A percentile compares a stretch with the other conserved stretches of the same genome.
phyloP scores from a whole-genome alignment of 2,113 vertebrate species.

The Geococcyx californianus region DNA sequence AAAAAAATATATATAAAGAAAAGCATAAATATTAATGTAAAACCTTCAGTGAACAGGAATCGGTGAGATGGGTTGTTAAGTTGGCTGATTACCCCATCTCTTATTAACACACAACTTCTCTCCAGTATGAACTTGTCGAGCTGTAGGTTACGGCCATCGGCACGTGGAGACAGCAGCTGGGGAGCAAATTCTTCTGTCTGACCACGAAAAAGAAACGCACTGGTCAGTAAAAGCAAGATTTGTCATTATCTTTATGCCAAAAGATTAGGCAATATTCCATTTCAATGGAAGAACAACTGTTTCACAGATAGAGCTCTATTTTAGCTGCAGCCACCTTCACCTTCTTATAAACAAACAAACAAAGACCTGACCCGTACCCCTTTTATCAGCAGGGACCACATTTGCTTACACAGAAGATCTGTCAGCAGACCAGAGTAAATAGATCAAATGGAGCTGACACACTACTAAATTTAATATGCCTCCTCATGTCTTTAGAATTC shows the following conservation, averaged over 20 bases:
- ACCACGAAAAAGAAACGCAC: neutral
- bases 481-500: constrained; percentile 56
- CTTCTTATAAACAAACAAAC: neutral
- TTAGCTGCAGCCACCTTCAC: neutral
- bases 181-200: neutral
- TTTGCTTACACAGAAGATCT: constrained; percentile 19
- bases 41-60: neutral
- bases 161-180: neutral
- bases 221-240: neutral
- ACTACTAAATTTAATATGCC: constrained; percentile 1
- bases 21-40: neutral
- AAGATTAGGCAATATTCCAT: neutral
- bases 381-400: constrained; percentile 24
- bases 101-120: neutral
- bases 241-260: neutral
- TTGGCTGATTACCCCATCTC: neutral
- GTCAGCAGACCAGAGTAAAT: constrained; percentile 12
- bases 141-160: neutral
- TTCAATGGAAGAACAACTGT: neutral
- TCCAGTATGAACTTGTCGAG: neutral
- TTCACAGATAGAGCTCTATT: neutral
- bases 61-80: fast-evolving
- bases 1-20: neutral
- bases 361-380: neutral
- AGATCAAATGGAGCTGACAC: constrained; percentile 39